Evolutionary conservation across 2,888 invertebrate species (phyloP).

Genomic region (Drosophila rubida): DNA sequence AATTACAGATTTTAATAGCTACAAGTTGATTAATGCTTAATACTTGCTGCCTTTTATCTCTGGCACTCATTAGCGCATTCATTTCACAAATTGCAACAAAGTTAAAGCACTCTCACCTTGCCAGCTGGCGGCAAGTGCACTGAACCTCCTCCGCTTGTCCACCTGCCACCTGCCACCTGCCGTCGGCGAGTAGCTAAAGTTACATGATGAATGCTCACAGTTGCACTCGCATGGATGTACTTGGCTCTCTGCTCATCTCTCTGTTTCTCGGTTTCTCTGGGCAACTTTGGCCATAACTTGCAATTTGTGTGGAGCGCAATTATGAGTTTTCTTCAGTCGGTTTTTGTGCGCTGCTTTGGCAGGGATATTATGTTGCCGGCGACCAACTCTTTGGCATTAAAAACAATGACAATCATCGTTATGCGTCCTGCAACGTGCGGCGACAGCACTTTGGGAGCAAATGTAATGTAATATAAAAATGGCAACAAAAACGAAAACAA

Average conservation of each 20-base stretch:
- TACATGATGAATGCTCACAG: constrained; percentile 61
- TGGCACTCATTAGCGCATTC: constrained; percentile 40
- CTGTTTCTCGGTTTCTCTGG: neutral
- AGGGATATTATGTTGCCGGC: constrained; percentile 56
- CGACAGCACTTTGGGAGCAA: constrained; percentile 60
- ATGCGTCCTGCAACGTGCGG: constrained; percentile 28
- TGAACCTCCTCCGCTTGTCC: constrained; percentile 41
- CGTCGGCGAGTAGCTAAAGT: constrained; percentile 25
- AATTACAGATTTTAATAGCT: neutral
- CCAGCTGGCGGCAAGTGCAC: constrained; percentile 42
- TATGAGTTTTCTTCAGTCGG: constrained; percentile 74
- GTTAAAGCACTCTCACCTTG: constrained; percentile 31
- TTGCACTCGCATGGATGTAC: constrained; percentile 34
- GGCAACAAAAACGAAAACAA: constrained; percentile 33
- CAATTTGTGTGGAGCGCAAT: constrained; percentile 76
- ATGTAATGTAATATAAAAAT: constrained; percentile 76
- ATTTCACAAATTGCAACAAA: constrained; percentile 40
- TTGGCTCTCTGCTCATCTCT: constrained; percentile 3
- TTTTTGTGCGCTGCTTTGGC: constrained; percentile 35
- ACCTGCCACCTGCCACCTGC: neutral
- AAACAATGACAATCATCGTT: constrained; percentile 64
- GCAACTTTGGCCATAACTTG: constrained; percentile 74
- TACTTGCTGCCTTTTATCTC: neutral
- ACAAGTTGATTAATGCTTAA: neutral
- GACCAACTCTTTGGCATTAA: constrained; percentile 62